Conservation (phyloP, 2,797 vertebrate genomes). For the Lagothrix lagotricha region DNA sequence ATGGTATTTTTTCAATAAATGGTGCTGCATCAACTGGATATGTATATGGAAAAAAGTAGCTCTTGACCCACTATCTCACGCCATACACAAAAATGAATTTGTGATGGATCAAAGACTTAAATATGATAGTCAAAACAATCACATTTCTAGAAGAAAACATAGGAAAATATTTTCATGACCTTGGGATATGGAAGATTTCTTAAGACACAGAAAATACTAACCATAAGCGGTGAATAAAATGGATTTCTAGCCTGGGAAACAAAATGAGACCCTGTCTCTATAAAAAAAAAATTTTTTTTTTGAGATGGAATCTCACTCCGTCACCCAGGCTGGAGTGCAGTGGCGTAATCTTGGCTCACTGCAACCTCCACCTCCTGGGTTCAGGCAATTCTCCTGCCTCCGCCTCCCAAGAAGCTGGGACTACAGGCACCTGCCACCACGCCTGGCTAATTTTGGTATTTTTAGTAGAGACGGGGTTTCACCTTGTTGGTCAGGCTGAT, state of each 20-base stretch:
- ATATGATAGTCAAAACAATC: neutral
- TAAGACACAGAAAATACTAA: conserved; percentile 8
- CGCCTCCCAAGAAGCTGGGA: no score
- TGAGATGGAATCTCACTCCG: no score
- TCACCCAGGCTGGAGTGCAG: no score
- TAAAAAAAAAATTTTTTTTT: neutral
- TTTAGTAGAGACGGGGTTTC: no score
- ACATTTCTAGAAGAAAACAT: neutral
- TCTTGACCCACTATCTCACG: neutral
- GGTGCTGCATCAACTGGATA: neutral
- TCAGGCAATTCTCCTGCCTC: no score
- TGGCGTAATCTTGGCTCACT: no score
- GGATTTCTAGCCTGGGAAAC: neutral
- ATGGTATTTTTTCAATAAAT: conserved; percentile 5
- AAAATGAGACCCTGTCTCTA: neutral
- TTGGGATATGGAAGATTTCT: neutral
- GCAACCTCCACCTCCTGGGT: no score
- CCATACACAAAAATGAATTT: neutral
- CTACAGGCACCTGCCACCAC: no score
- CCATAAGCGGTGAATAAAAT: neutral
- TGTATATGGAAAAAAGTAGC: neutral
- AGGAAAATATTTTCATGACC: neutral
- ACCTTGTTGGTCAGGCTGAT: no score
- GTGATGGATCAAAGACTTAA: neutral
- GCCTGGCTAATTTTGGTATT: no score